A percentile compares a stretch with the other conserved stretches of the same genome.
These are phyloP conservation scores for Leucoraja erinaceus DNA, from an alignment of 2,113 vertebrate species.

Conservation along the genomic window DNA sequence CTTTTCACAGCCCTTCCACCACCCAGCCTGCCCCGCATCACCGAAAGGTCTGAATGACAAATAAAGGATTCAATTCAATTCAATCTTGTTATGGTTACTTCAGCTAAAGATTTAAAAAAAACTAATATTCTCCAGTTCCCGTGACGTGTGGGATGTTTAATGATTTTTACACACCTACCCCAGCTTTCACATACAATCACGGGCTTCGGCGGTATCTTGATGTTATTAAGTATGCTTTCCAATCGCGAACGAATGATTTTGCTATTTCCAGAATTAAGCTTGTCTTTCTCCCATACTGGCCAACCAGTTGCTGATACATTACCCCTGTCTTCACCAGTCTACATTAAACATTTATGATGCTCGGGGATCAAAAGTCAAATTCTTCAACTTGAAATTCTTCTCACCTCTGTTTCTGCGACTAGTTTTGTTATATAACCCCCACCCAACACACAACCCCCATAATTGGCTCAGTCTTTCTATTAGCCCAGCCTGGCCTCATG, in stretches of 20 bases:
- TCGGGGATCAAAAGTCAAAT: too few relatives aligned
- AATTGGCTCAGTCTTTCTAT: too few relatives aligned
- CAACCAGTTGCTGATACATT: too few relatives aligned
- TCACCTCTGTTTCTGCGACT: too few relatives aligned
- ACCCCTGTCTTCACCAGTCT: too few relatives aligned
- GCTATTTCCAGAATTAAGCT: neutral
- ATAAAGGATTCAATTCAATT: too few relatives aligned
- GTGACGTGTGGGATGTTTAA: neutral
- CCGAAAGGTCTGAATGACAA: too few relatives aligned
- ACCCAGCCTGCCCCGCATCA: neutral
- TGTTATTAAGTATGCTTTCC: neutral
- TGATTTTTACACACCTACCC: neutral
- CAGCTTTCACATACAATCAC: neutral
- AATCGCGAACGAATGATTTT: neutral
- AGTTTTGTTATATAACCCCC: too few relatives aligned
- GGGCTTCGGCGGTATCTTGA: neutral
- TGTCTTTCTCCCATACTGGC: neutral
- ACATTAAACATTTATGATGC: too few relatives aligned
- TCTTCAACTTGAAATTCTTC: too few relatives aligned
- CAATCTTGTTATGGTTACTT: neutral
- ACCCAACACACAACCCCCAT: too few relatives aligned
- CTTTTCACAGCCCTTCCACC: neutral
- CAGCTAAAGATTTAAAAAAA: neutral
- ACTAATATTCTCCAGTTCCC: neutral
- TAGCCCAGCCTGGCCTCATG: too few relatives aligned